Conservation (phyloP, 2,888 invertebrate species). For the Cacoxenus indagator region DNA sequence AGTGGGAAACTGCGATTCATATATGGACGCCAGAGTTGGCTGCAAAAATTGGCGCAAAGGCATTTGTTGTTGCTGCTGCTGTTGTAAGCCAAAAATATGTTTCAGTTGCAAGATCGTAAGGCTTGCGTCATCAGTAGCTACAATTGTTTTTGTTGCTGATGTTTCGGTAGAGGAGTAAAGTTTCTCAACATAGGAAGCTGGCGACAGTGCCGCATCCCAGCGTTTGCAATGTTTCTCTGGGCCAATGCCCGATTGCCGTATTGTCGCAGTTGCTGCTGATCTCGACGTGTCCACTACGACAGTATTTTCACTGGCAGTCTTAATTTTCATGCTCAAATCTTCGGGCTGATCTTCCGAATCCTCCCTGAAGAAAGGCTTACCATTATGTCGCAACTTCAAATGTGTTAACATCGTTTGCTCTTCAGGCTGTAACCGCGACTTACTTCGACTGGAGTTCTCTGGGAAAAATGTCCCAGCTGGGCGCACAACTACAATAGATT, state of each 20-base stretch:
- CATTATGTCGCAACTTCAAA: no score
- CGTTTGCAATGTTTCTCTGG: no score
- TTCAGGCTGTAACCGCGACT: no score
- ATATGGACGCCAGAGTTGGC: neutral
- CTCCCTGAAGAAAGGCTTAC: neutral
- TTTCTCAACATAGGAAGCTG: no score
- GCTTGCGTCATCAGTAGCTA: conserved; percentile 22
- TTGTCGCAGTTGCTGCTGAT: neutral
- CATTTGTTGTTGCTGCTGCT: conserved; percentile 41
- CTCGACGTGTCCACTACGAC: neutral
- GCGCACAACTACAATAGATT: conserved; percentile 60
- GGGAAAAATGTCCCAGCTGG: conserved; percentile 70
- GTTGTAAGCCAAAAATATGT: conserved; percentile 48
- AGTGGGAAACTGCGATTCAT: no score
- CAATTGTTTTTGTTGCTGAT: neutral
- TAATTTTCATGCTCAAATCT: conserved; percentile 48
- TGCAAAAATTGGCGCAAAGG: conserved; percentile 47
- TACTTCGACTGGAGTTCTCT: conserved; percentile 49
- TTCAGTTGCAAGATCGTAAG: conserved; percentile 53
- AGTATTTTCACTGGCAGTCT: neutral
- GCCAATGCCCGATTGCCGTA: neutral
- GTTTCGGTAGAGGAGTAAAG: no score
- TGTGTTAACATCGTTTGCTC: no score
- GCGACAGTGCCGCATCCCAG: no score
- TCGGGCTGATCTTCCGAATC: conserved; percentile 45